Conservation (phyloP, 2,797 vertebrate genomes). For the Sebastes nivosus region DNA sequence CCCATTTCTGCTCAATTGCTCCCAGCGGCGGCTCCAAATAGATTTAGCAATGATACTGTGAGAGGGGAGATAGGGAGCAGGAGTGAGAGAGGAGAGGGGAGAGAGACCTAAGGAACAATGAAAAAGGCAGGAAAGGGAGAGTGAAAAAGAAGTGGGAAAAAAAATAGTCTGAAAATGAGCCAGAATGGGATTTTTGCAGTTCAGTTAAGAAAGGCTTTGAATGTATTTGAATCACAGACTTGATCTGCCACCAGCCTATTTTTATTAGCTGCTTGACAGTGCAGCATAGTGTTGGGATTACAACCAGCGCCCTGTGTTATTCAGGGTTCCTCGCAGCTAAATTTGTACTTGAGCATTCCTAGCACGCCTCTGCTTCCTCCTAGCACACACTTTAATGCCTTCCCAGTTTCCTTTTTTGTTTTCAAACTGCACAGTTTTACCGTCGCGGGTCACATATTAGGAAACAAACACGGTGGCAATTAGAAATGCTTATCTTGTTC, state of each 20-base stretch:
- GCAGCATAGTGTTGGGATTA: conserved; percentile 83
- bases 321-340: conserved; percentile 75
- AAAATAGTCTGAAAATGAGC: conserved; percentile 70
- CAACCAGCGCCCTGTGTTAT: conserved; percentile 78
- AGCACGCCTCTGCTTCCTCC: conserved; percentile 65
- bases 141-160: conserved; percentile 26
- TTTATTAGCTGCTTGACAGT: conserved; percentile 85
- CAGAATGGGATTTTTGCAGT: conserved; percentile 78
- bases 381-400: conserved; percentile 62
- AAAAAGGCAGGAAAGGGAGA: conserved; percentile 31
- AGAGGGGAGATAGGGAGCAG: conserved; percentile 62
- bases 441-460: conserved; percentile 76
- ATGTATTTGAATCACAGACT: conserved; percentile 84
- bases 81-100: conserved; percentile 63
- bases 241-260: conserved; percentile 84
- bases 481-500: conserved; percentile 78
- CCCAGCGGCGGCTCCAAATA: conserved; percentile 84
- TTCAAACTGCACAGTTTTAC: conserved; percentile 69
- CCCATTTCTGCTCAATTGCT: conserved; percentile 85
- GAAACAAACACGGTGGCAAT: conserved; percentile 81
- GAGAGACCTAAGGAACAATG: conserved; percentile 66
- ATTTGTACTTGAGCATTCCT: conserved; percentile 75
- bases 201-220: conserved; percentile 82
- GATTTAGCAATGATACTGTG: conserved; percentile 85
- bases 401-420: conserved; percentile 67